A percentile compares a stretch with the other conserved stretches of the same genome.
These are phyloP conservation scores for Encarsia formosa DNA, from an alignment of 2,888 invertebrate species.

Conservation along the genomic window DNA sequence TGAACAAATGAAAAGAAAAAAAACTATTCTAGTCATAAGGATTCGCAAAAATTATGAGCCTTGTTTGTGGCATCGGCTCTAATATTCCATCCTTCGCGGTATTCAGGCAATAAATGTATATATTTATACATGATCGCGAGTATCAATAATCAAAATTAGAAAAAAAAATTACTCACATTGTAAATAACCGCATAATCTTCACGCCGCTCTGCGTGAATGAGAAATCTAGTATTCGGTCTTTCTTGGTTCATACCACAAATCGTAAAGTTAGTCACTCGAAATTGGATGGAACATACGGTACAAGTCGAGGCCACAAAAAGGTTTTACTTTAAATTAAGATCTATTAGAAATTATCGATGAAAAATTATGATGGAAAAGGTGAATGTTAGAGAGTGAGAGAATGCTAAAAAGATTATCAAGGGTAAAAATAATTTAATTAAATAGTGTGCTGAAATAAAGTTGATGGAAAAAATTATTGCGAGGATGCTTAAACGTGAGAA, in stretches of 20 bases:
- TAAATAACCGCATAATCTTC: conserved; percentile 27
- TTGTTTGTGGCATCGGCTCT: conserved; percentile 15
- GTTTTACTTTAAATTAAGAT: conserved; percentile 45
- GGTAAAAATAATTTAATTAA: conserved; percentile 1
- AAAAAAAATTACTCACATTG: conserved; percentile 27
- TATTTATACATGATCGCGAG: conserved; percentile 8
- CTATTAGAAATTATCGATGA: conserved; percentile 40
- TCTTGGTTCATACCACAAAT: conserved; percentile 1
- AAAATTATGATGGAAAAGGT: conserved; percentile 38
- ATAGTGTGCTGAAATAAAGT: conserved; percentile 13
- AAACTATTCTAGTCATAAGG: conserved; percentile 29
- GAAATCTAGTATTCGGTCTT: conserved; percentile 21
- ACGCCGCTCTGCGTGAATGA: conserved; percentile 28
- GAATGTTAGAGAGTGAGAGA: conserved; percentile 31
- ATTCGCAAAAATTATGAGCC: conserved; percentile 20
- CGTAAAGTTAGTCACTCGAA: conserved; percentile 10
- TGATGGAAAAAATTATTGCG: conserved; percentile 23
- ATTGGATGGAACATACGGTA: conserved; percentile 25
- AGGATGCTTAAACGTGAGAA: conserved; percentile 26
- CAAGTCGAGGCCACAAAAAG: conserved; percentile 40
- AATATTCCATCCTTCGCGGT: conserved; percentile 22
- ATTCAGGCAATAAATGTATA: no score
- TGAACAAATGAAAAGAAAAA: conserved; percentile 27
- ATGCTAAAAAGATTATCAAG: conserved; percentile 17
- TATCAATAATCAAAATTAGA: conserved; percentile 24